These are phyloP conservation scores for Galbula dea DNA, from an alignment of 2,113 vertebrate genomes.

Conservation along the genomic window DNA sequence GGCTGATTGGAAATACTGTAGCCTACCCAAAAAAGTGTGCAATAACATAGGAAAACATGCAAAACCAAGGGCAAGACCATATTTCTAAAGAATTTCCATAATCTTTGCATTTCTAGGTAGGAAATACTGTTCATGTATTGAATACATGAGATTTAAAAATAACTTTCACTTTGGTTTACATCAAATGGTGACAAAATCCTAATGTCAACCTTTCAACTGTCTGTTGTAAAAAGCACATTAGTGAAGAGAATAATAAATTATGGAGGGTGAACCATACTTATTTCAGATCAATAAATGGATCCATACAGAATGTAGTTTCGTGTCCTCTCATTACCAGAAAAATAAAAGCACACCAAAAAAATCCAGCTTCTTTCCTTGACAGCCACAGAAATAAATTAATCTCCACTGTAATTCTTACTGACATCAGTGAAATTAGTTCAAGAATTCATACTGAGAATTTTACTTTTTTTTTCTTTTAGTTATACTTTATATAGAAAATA, in stretches of 20 bases:
- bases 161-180: neutral
- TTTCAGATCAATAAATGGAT: neutral
- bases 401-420: neutral
- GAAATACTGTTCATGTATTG: neutral
- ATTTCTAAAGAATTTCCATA: slow-evolving; percentile 8
- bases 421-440: neutral
- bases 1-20: slow-evolving; percentile 22
- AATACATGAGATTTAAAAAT: neutral
- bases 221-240: neutral
- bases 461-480: neutral
- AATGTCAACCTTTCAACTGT: neutral
- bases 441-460: neutral
- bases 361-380: neutral
- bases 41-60: neutral
- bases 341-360: neutral
- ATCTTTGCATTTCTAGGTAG: neutral
- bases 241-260: neutral
- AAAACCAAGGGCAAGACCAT: neutral
- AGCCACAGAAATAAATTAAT: neutral
- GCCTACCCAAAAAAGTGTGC: neutral
- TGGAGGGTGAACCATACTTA: neutral
- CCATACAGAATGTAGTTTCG: neutral
- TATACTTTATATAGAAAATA: neutral
- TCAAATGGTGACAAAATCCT: neutral
- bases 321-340: neutral